Base-by-base conservation (phyloP, 2,113 vertebrate genomes). In the Riparia riparia region DNA sequence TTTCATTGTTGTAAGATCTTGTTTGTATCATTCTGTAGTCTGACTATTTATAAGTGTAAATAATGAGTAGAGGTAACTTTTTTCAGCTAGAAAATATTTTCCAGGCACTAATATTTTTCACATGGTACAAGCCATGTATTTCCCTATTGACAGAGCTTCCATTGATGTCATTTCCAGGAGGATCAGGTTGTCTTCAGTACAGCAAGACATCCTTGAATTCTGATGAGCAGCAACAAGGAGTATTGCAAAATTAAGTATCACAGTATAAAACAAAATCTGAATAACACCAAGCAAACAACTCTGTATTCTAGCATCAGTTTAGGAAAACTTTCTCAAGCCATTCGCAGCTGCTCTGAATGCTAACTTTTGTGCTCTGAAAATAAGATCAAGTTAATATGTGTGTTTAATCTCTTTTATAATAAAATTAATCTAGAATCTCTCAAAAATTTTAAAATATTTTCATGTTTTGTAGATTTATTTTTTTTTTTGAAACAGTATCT, bases 61-160 rank as follows among this genome's bases (percentile, higher is more conserved):
- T 51, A 83, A 63, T 41, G 21, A 86, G 11, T 17, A 60, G 24
- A 72, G 28, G 60, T 77, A 64, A 44, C 47, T 63, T 89, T 68
- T 87, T 91, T 74, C 34, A 79, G 31, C 39, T 64, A 68, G 31
- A 42, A 93, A 87, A 64, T 85, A 79, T 84, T 93, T 94, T 87
- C 94, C 82, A 88, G 53, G 8, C 66, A 34, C 39, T 85, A 66
- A 74, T 32, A 69, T 70, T 93, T 81, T 89, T 96, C 47, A 61
- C 17, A 6, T 82, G 68, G 37, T 54, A 60, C 28, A 63, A 78
- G 10, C 7, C 39, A 86, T 7, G 42, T 26, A 57, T 90, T 91
- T 93, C 61, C 32, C 47, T 72, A 15, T 22, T 91, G 84, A 39
- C 68, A 95, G 44, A 89, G 18, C 51, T 86, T 89, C 32, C n/a